Percentiles rank a stretch among this genome's conserved stretches.
These are phyloP conservation scores for Gallinago nigripennis DNA, from an alignment of 2,797 vertebrate species.

Conservation along the genomic window DNA sequence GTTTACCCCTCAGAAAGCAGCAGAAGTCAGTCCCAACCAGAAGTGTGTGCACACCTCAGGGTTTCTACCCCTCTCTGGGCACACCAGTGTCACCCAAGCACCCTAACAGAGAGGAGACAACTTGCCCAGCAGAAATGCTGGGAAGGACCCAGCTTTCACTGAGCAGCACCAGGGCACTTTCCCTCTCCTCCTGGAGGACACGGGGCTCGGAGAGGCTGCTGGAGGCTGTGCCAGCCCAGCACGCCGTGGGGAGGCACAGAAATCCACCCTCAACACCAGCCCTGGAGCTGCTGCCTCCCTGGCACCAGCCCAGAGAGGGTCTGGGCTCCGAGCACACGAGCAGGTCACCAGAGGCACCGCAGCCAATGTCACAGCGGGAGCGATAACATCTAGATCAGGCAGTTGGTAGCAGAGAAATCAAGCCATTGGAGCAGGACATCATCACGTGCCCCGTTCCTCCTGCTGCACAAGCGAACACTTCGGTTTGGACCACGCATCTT, in stretches of 20 bases:
- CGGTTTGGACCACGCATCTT: rapidly evolving
- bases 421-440: not conserved
- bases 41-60: not conserved
- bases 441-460: not conserved
- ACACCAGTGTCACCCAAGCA: not conserved
- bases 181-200: not conserved
- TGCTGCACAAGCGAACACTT: not conserved
- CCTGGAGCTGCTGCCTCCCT: not conserved
- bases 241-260: not conserved
- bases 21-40: not conserved
- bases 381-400: not conserved
- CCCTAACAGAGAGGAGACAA: not conserved
- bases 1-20: not conserved
- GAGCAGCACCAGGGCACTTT: not conserved
- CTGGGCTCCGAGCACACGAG: not conserved
- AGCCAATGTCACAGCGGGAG: not conserved
- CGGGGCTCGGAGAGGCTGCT: not conserved
- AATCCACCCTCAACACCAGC: not conserved
- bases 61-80: not conserved
- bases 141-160: rapidly evolving
- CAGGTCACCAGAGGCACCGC: not conserved
- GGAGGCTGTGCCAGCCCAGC: not conserved
- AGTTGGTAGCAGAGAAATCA: not conserved
- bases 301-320: not conserved
- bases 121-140: rapidly evolving